Conservation (phyloP, 1,140 invertebrate species). For the Drosophila truncata region DNA sequence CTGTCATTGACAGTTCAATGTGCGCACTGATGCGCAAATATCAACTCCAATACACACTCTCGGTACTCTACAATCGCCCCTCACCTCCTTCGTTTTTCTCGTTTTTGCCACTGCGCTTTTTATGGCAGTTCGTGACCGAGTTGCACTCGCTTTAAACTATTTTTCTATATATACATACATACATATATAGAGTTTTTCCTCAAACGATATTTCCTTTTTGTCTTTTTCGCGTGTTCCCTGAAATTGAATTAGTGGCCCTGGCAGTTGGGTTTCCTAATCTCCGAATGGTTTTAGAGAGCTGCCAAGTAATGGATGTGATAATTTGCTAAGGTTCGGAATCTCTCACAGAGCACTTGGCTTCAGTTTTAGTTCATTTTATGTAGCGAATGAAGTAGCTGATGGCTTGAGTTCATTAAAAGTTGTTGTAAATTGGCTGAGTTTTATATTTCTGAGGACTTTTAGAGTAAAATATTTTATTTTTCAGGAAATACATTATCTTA, state of each 20-base stretch:
- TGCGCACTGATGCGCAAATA: conserved; percentile 82
- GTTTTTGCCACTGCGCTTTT: conserved; percentile 66
- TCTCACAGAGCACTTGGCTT: conserved; percentile 13
- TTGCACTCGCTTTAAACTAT: conserved; percentile 77
- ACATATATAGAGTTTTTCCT: conserved; percentile 9
- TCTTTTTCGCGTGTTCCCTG: conserved; percentile 51
- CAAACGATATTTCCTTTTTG: conserved; percentile 40
- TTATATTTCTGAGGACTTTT: background rate
- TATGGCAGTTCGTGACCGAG: conserved; percentile 81
- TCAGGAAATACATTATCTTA: background rate
- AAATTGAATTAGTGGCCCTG: conserved; percentile 81
- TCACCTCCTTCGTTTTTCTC: background rate
- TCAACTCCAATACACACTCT: conserved; percentile 77
- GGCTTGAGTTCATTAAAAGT: conserved; percentile 7
- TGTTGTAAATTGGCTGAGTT: background rate
- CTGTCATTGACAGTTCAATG: conserved; percentile 82
- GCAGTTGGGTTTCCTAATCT: conserved; percentile 67
- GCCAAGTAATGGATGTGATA: conserved; percentile 73
- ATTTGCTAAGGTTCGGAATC: conserved; percentile 54
- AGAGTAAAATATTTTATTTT: background rate
- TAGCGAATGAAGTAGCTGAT: conserved; percentile 7
- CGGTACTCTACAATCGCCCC: conserved; percentile 14
- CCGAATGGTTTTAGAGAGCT: conserved; percentile 43
- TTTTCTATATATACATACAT: background rate
- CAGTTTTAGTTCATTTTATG: conserved; percentile 18